Conservation (phyloP, 2,113 vertebrate species). For the Oceanodroma tethys region DNA sequence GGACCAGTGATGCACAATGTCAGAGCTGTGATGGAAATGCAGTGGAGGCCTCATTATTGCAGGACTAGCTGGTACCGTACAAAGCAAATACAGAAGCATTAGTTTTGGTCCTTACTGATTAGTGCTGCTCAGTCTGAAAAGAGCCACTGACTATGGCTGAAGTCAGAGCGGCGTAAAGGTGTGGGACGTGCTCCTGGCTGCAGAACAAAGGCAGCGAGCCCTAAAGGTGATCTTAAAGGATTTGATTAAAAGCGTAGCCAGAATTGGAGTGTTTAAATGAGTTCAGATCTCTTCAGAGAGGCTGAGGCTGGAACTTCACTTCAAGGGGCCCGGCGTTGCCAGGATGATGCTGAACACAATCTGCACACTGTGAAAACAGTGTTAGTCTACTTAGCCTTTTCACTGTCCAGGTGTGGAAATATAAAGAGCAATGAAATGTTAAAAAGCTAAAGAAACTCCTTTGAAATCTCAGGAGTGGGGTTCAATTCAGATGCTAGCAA, state of each 20-base stretch:
- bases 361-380: neutral
- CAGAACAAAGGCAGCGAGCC: neutral
- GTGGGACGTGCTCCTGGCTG: neutral
- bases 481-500: neutral
- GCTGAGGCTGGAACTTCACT: neutral
- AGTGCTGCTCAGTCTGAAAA: neutral
- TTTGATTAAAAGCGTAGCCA: neutral
- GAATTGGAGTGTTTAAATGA: neutral
- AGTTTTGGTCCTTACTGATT: neutral
- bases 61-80: neutral
- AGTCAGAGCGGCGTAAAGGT: neutral
- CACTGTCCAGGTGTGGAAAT: neutral
- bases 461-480: neutral
- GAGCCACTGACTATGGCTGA: neutral
- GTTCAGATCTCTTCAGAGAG: neutral
- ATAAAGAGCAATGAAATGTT: neutral
- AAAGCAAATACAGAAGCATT: neutral
- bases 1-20: neutral
- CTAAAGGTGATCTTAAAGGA: neutral
- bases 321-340: neutral
- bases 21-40: neutral
- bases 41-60: neutral
- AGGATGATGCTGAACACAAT: neutral
- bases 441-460: constrained; percentile 6
- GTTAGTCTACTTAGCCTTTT: neutral